A percentile compares a stretch with the other conserved stretches of the same genome.
These are phyloP conservation scores for Schizopygopsis pylzovi DNA, from an alignment of 2,797 vertebrate species.

Conservation along the genomic window DNA sequence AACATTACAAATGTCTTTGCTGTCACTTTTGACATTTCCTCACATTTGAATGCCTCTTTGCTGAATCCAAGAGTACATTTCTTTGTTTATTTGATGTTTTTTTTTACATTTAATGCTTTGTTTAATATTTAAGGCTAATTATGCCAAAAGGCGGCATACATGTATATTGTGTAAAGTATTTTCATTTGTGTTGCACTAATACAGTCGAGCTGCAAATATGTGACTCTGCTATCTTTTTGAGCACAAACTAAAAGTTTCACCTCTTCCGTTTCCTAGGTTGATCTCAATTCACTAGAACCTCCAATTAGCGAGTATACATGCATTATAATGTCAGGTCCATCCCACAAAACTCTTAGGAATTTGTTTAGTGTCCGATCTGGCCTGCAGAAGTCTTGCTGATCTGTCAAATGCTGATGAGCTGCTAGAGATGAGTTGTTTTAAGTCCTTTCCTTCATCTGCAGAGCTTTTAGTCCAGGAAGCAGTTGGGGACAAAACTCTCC, in stretches of 20 bases:
- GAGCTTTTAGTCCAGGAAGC: slow-evolving; percentile 40
- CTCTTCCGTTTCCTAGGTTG: not conserved
- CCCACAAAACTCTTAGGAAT: slow-evolving; percentile 16
- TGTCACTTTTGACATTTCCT: not conserved
- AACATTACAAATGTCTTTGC: not conserved
- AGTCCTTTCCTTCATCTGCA: slow-evolving; percentile 18
- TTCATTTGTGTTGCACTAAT: not conserved
- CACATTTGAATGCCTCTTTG: not conserved
- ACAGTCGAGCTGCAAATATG: not conserved
- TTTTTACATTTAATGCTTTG: too few relatives aligned
- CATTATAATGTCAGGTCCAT: slow-evolving; percentile 16
- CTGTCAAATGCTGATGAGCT: slow-evolving; percentile 34
- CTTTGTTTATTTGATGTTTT: not conserved
- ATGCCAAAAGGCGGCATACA: too few relatives aligned
- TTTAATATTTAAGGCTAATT: not conserved
- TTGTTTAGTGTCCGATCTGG: slow-evolving; percentile 19
- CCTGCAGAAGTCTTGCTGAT: not conserved
- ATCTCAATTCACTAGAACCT: not conserved
- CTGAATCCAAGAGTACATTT: not conserved
- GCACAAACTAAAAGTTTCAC: not conserved
- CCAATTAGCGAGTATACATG: slow-evolving; percentile 30
- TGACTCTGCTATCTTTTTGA: not conserved
- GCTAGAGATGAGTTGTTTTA: slow-evolving; percentile 29
- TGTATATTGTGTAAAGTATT: not conserved
- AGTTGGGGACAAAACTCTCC: slow-evolving; percentile 18